Base-by-base conservation (phyloP, 2,113 vertebrate species). In the Hemicordylus capensis region DNA sequence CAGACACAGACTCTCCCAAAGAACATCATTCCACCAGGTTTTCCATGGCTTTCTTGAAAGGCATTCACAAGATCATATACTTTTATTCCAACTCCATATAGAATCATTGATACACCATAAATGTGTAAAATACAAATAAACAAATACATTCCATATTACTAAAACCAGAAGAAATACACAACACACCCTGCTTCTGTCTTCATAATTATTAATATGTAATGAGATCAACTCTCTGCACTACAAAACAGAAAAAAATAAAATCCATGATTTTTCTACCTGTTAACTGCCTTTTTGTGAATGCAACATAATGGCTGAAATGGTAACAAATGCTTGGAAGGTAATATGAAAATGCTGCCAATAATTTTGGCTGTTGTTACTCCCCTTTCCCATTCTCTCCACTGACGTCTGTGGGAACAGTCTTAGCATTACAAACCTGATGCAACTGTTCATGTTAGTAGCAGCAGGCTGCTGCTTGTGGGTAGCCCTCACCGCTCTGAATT, bases 291-390 rank as follows among this genome's bases (percentile, higher is more conserved):
- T 82, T 79, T 46, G 44, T n/a, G 64, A 4, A 78, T 56, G 14
- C 0, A 48, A 51, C 58, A 20, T 66, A 37, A 87, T 80, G 59
- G 0, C 54, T 54, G 42, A 80, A 59, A 72, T 10, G n/a, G 39
- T 58, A 82, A 63, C 69, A 73, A 46, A 79, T 24, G 24, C 10
- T 76, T 37, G 19, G 82, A 22, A 0, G 0, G 3, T 3, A 56
- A 15, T 39, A 69, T 80, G 44, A 83, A 92, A 89, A 54, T 11
- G 12, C 39, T 85, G 44, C 28, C 39, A 72, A 44, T 72, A 26
- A 28, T 72, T 72, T 72, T 69, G 69, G 39, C 22, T 67, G 42
- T 4, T 72, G 42, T 72, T 44, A 26, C 44, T 44, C 39, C 63
- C 31, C 31, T 14, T 34, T 19, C 46, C 46, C 44, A 75, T 12